Evolutionary conservation across 37 sponge, comb jelly and placozoan genomes (phyloP).

Genomic region (Lycopodina hypogea): DNA sequence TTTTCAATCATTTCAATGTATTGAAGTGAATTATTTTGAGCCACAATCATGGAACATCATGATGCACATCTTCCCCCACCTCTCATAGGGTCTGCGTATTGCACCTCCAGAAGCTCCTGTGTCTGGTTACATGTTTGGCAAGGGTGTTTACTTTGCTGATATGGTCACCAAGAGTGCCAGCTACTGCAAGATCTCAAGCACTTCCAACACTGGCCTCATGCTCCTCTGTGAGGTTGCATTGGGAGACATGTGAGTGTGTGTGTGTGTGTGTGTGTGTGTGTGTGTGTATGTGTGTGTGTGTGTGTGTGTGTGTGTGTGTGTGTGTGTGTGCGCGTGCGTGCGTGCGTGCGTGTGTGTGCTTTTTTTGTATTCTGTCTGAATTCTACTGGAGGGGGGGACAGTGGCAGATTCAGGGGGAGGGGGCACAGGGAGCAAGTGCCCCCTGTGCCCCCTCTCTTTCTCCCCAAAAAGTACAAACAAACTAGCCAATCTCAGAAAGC

Average conservation of each 20-base stretch:
- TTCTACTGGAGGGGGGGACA: not conserved
- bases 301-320: conserved; percentile 6
- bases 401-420: too few species aligned
- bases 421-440: too few species aligned
- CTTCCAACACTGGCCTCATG: conserved; percentile 73
- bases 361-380: not conserved
- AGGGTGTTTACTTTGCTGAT: conserved; percentile 98
- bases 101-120: conserved; percentile 99
- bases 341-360: too few species aligned
- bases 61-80: too few species aligned
- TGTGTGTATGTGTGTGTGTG: conserved; percentile 97
- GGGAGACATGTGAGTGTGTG: conserved; percentile 87
- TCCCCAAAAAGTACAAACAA: too few species aligned
- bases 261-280: conserved; percentile 90
- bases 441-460: too few species aligned
- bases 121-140: conserved; percentile 99
- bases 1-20: too few species aligned
- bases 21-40: too few species aligned
- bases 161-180: conserved; percentile 91
- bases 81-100: conserved; percentile 79
- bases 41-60: too few species aligned
- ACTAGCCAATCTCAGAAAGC: too few species aligned
- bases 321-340: too few species aligned
- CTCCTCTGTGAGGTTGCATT: conserved; percentile 97
- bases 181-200: conserved; percentile 77